Percentiles rank a stretch among this genome's conserved stretches.
Conservation (phyloP, 1,140 invertebrate species). For the Euura saliciscinereae region DNA sequence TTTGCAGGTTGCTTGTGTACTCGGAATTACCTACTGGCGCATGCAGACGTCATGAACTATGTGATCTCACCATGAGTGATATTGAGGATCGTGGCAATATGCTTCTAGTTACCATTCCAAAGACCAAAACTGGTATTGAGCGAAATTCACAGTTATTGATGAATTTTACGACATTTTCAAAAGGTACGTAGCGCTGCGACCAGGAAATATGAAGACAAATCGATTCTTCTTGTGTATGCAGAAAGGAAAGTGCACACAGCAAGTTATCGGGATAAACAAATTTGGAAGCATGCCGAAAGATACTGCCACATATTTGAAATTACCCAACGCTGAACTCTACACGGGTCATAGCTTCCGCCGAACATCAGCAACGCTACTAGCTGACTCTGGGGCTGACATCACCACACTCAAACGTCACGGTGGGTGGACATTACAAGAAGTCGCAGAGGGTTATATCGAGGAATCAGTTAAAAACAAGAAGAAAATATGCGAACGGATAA, state of each 20-base stretch:
- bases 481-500: slow-evolving; percentile 8
- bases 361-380: too few relatives aligned
- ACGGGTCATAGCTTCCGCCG: slow-evolving; percentile 32
- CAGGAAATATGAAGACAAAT: slow-evolving; percentile 10
- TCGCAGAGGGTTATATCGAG: too few relatives aligned
- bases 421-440: slow-evolving; percentile 21
- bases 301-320: slow-evolving; percentile 25
- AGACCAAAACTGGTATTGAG: slow-evolving; percentile 21
- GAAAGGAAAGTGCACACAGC: too few relatives aligned
- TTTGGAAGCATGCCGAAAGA: slow-evolving; percentile 25
- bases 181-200: slow-evolving; percentile 27
- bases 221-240: slow-evolving; percentile 40
- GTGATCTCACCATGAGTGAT: slow-evolving; percentile 23
- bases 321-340: slow-evolving; percentile 23
- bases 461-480: neutral
- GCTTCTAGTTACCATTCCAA: slow-evolving; percentile 19
- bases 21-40: slow-evolving; percentile 28
- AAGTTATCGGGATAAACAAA: too few relatives aligned
- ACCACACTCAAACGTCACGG: too few relatives aligned
- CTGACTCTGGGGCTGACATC: too few relatives aligned
- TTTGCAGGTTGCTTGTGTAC: slow-evolving; percentile 28
- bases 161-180: slow-evolving; percentile 28
- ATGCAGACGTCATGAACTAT: slow-evolving; percentile 21
- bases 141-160: too few relatives aligned
- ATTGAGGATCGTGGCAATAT: slow-evolving; percentile 21